phyloP scores from a whole-genome alignment of 2,797 vertebrate genomes.

The Urosaurus nigricauda region DNA sequence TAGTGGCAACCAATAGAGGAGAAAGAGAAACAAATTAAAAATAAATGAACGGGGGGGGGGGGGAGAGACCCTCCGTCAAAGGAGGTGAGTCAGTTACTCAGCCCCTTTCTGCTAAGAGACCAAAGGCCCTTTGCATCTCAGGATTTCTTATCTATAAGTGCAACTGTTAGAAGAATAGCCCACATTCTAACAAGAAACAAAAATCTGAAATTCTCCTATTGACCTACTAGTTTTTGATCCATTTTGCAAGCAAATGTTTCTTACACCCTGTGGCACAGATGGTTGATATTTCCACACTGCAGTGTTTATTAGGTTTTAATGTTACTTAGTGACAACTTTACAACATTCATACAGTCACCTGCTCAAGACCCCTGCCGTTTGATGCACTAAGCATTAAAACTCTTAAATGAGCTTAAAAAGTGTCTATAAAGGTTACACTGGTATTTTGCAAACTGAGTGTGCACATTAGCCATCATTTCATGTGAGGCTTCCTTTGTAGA shows the following conservation, averaged over 20 bases:
- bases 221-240: slow-evolving; percentile 60
- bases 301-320: slow-evolving; percentile 48
- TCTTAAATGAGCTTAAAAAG: background rate
- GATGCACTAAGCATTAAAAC: slow-evolving; percentile 21
- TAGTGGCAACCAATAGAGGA: slow-evolving; percentile 3
- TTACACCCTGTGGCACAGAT: slow-evolving; percentile 62
- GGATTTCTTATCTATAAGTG: slow-evolving; percentile 32
- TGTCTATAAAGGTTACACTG: slow-evolving; percentile 31
- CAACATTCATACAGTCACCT: slow-evolving; percentile 25
- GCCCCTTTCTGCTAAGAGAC: background rate
- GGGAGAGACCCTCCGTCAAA: background rate
- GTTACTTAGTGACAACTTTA: slow-evolving; percentile 45
- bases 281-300: slow-evolving; percentile 59
- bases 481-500: background rate
- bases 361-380: background rate
- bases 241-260: slow-evolving; percentile 62
- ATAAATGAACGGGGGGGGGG: background rate
- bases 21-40: slow-evolving; percentile 4
- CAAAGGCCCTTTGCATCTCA: background rate
- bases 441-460: slow-evolving; percentile 34
- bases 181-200: background rate
- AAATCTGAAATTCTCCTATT: slow-evolving; percentile 37
- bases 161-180: slow-evolving; percentile 34
- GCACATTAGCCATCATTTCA: background rate
- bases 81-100: background rate